Percentiles rank a stretch among this genome's conserved stretches.
phyloP scores from a whole-genome alignment of 2,888 invertebrate species.

The Crocallis elinguaria region DNA sequence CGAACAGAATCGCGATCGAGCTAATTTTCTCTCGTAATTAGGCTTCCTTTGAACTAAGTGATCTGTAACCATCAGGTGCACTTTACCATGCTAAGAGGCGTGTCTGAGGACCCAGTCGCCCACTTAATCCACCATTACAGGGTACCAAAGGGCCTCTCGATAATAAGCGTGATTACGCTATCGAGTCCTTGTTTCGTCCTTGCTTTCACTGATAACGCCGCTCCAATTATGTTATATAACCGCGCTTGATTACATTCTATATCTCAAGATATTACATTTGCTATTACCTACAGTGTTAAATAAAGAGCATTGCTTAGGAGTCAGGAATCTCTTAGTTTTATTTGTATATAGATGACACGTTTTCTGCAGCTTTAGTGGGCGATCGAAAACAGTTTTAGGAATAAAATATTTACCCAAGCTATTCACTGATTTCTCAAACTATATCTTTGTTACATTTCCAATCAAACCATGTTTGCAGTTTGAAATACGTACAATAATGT shows the following conservation, averaged over 20 bases:
- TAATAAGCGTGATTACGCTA: slow-evolving; percentile 75
- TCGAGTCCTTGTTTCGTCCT: slow-evolving; percentile 77
- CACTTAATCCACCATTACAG: slow-evolving; percentile 49
- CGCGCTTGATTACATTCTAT: slow-evolving; percentile 10
- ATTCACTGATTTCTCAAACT: too few relatives aligned
- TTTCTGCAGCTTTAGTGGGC: too few relatives aligned
- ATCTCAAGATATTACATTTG: neutral
- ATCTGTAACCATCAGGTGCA: slow-evolving; percentile 13
- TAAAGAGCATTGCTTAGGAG: neutral
- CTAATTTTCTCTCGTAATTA: too few relatives aligned
- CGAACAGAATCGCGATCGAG: too few relatives aligned
- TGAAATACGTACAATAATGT: too few relatives aligned
- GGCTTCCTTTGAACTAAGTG: slow-evolving; percentile 9
- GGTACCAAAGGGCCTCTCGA: slow-evolving; percentile 46
- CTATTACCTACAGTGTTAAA: neutral
- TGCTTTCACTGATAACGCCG: slow-evolving; percentile 81
- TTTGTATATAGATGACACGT: too few relatives aligned
- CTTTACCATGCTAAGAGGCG: slow-evolving; percentile 64
- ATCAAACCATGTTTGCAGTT: too few relatives aligned
- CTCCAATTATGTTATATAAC: slow-evolving; percentile 28
- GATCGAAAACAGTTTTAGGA: too few relatives aligned
- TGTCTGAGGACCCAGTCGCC: slow-evolving; percentile 63
- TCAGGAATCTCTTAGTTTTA: neutral
- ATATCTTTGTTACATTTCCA: too few relatives aligned
- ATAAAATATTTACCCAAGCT: too few relatives aligned